phyloP scores from a whole-genome alignment of 2,797 vertebrate species.

The Serranus cabrilla region DNA sequence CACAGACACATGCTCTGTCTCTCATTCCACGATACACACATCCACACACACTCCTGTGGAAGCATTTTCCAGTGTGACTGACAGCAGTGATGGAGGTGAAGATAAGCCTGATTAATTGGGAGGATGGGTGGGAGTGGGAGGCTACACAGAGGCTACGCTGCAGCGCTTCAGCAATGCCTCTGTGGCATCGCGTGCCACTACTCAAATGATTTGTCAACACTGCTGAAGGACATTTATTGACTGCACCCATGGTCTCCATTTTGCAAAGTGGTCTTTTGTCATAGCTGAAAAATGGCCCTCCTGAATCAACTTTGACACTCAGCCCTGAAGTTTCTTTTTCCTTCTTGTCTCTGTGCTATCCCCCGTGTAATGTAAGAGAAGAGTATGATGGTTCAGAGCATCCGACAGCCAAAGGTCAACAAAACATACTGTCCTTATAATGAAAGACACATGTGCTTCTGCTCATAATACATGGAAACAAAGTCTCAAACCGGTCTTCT shows the following conservation, averaged over 20 bases:
- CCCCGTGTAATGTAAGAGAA: conserved; percentile 7
- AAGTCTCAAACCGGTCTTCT: conserved; percentile 39
- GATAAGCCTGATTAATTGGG: conserved; percentile 80
- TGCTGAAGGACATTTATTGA: conserved; percentile 66
- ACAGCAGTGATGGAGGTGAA: conserved; percentile 70
- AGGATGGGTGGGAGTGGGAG: conserved; percentile 66
- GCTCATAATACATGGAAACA: conserved; percentile 44
- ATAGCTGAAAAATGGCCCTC: conserved; percentile 61
- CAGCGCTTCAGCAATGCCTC: conserved; percentile 59
- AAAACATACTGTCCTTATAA: conserved; percentile 48
- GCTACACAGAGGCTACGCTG: conserved; percentile 55
- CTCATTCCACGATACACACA: conserved; percentile 7
- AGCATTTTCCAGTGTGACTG: conserved; percentile 68
- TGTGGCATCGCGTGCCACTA: conserved; percentile 56
- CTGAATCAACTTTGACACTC: conserved; percentile 63
- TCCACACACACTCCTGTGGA: conserved; percentile 33
- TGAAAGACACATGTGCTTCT: conserved; percentile 50
- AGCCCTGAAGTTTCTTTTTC: conserved; percentile 38
- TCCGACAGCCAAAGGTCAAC: conserved; percentile 42
- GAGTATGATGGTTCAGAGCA: conserved; percentile 33
- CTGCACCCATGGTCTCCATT: conserved; percentile 57
- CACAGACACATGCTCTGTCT: conserved; percentile 22
- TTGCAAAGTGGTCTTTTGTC: conserved; percentile 70
- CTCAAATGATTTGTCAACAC: conserved; percentile 73
- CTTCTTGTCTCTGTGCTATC: conserved; percentile 5